Base-by-base conservation (phyloP, 2,888 invertebrate genomes). In the Drosophila pullipes region DNA sequence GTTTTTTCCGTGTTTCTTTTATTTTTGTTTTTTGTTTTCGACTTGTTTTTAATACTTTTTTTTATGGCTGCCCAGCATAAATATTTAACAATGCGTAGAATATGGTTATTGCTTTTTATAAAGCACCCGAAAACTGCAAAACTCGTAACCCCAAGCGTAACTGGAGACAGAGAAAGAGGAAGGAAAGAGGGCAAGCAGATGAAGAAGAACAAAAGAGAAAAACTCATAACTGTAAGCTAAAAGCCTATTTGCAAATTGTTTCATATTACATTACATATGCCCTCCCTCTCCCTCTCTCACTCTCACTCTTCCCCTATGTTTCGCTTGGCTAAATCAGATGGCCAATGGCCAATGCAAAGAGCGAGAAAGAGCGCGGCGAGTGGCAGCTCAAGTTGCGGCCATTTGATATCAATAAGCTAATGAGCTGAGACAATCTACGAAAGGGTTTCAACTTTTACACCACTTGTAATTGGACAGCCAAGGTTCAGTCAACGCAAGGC, bases 191-290 rank as follows among this genome's bases (percentile, higher is more conserved):
- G 6, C 13, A 11, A 6, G 6, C 4, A 39, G 31, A 9, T n/a
- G 37, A 44, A 49, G 37, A 58, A 47, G 4, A 67, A 52, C 22
- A 67, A 41, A 54, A 58, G 33, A 54, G 30, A 28, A 37, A 54
- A 61, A 52, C 50, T 61, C 60, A 58, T 69, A 79, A 76, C 65
- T 81, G 65, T 66, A 69, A 71, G 71, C 79, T 76, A 69, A 84
- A 81, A 78, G 84, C 84, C 83, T 81, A 83, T 86, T 86, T 83
- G 87, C 74, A 83, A 86, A 83, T 81, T 83, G 86, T 81, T 83
- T 81, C 76, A 83, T 78, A 74, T 86, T 73, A 69, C 78, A 83
- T 71, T 78, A 72, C 58, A 55, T 69, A 28, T n/a, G 35, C 31
- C 35, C 1, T 30, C 30, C 30, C 4, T 1, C 22, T 4, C 11